A percentile compares a stretch with the other conserved stretches of the same genome.
Conservation (phyloP, 2,113 vertebrate genomes). For the Melanocharis versteri region DNA sequence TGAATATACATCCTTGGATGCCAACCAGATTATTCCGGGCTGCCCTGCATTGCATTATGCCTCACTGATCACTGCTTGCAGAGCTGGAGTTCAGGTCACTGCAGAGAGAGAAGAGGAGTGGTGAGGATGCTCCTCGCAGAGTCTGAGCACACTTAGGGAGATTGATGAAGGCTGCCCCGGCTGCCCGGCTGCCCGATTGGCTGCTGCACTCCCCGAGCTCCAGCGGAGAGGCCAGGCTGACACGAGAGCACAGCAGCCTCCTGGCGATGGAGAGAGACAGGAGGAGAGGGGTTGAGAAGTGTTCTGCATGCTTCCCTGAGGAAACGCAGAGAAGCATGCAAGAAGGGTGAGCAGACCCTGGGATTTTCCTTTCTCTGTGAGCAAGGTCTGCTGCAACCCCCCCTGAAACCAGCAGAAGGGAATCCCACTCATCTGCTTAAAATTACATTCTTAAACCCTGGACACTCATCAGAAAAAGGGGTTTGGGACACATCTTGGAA, state of each 20-base stretch:
- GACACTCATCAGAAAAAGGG: not conserved
- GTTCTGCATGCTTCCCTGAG: not conserved
- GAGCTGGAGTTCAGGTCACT: constrained; percentile 75
- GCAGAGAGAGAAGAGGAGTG: constrained; percentile 53
- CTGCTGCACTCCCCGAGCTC: not conserved
- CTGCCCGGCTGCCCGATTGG: constrained; percentile 66
- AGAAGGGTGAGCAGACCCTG: not conserved
- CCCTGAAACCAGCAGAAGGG: not conserved
- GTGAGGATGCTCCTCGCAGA: constrained; percentile 47
- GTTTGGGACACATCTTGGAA: not conserved
- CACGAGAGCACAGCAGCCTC: not conserved
- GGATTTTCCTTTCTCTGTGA: not conserved
- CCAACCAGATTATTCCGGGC: constrained; percentile 76
- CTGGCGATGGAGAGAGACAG: not conserved
- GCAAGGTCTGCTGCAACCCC: not conserved
- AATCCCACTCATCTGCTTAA: not conserved
- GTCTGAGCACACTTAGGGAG: constrained; percentile 7
- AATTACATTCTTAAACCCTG: not conserved
- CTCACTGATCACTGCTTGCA: constrained; percentile 71
- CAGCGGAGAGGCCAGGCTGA: constrained; percentile 24
- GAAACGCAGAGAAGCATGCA: accelerated
- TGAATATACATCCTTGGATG: constrained; percentile 77
- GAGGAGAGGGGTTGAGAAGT: not conserved
- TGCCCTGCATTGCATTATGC: constrained; percentile 69
- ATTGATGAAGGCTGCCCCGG: constrained; percentile 36